Evolutionary conservation across 2,113 vertebrate species (phyloP).

Genomic region (Psilopsiagon aymara): DNA sequence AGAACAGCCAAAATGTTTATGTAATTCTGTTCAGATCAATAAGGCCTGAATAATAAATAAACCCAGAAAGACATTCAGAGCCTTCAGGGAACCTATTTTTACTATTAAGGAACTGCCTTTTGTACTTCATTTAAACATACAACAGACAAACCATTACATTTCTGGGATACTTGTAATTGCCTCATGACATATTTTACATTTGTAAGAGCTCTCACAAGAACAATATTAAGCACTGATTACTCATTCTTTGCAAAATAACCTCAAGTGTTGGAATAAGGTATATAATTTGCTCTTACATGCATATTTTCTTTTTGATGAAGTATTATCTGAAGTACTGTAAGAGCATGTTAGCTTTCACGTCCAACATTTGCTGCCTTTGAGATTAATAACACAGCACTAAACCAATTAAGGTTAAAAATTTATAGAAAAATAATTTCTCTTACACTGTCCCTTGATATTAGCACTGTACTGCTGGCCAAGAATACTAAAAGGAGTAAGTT

Average conservation of each 20-base stretch:
- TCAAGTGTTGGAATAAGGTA: slow-evolving; percentile 32
- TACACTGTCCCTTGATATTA: neutral
- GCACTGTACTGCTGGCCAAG: slow-evolving; percentile 45
- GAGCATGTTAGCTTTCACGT: slow-evolving; percentile 47
- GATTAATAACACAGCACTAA: slow-evolving; percentile 49
- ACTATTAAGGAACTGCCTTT: neutral
- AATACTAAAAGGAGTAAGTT: slow-evolving; percentile 22
- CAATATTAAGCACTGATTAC: neutral
- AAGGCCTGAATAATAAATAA: slow-evolving; percentile 30
- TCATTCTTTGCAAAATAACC: slow-evolving; percentile 30
- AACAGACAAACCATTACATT: neutral
- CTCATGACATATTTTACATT: neutral
- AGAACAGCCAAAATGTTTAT: neutral
- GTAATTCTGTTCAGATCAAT: slow-evolving; percentile 29
- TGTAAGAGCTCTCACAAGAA: neutral
- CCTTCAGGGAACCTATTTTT: neutral
- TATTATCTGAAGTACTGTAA: neutral
- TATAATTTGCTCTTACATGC: neutral
- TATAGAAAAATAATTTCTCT: slow-evolving; percentile 44
- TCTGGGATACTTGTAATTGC: neutral
- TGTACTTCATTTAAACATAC: neutral
- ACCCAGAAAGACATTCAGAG: neutral
- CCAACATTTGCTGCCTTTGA: slow-evolving; percentile 56
- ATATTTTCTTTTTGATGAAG: slow-evolving; percentile 57
- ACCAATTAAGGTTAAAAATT: slow-evolving; percentile 57